Conservation (phyloP, 1,140 invertebrate species). For the Coelopa frigida region DNA sequence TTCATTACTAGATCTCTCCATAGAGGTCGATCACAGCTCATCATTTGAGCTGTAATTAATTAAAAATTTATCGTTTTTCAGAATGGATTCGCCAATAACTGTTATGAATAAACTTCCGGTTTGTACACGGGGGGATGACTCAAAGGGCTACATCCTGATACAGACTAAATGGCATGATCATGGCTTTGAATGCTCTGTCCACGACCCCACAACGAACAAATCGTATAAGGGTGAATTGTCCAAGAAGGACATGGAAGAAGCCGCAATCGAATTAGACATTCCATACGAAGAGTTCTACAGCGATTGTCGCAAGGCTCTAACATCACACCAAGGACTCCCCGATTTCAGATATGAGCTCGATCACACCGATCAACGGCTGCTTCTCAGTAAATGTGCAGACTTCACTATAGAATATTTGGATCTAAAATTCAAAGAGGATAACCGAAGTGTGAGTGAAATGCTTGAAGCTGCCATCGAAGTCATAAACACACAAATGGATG, state of each 20-base stretch:
- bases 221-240: conserved; percentile 1
- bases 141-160: background rate
- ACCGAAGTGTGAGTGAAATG: too few species aligned
- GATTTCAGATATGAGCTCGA: conserved; percentile 4
- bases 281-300: conserved; percentile 1
- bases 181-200: background rate
- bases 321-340: background rate
- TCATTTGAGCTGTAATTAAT: background rate
- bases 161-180: conserved; percentile 2
- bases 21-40: background rate
- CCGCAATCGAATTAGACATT: conserved; percentile 1
- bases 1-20: conserved; percentile 1
- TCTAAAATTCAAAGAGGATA: background rate
- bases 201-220: conserved; percentile 1
- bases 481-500: background rate
- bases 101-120: background rate
- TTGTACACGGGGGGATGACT: background rate
- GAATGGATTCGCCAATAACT: background rate
- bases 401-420: conserved; percentile 1
- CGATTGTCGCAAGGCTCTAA: background rate
- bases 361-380: background rate
- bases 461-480: conserved; percentile 5
- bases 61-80: background rate
- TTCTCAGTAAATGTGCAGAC: conserved; percentile 1
- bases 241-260: background rate